Conservation (phyloP, 1,140 invertebrate species). For the Drosophila burlai region DNA sequence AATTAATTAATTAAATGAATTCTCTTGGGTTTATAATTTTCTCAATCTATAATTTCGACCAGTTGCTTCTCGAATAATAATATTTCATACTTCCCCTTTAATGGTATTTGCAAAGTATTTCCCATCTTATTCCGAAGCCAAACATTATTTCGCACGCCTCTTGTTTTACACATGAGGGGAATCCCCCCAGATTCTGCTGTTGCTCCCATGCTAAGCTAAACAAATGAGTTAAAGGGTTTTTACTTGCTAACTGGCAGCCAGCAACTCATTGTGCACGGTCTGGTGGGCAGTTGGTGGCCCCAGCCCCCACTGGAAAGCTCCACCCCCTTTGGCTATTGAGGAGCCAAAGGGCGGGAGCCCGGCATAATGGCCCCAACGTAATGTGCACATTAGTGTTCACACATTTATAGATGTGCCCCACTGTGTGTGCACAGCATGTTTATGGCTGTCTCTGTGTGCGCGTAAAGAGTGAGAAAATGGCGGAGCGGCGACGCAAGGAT, state of each 20-base stretch:
- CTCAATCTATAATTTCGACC: not conserved
- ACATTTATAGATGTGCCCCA: slow-evolving; percentile 77
- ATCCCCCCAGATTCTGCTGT: slow-evolving; percentile 7
- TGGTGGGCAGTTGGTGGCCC: slow-evolving; percentile 53
- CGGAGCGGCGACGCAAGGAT: slow-evolving; percentile 13
- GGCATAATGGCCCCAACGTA: slow-evolving; percentile 80
- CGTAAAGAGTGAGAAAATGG: slow-evolving; percentile 43
- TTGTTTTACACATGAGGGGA: slow-evolving; percentile 55
- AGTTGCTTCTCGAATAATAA: slow-evolving; percentile 4
- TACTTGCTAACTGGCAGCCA: slow-evolving; percentile 56
- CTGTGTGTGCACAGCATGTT: slow-evolving; percentile 62
- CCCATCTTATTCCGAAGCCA: slow-evolving; percentile 33
- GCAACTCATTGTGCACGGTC: slow-evolving; percentile 78
- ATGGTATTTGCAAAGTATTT: slow-evolving; percentile 3
- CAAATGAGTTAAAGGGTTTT: slow-evolving; percentile 82
- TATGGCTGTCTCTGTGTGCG: slow-evolving; percentile 71
- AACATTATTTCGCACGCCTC: slow-evolving; percentile 75
- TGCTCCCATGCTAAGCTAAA: slow-evolving; percentile 69
- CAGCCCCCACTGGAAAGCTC: not conserved
- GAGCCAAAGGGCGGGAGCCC: slow-evolving; percentile 28
- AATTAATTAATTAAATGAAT: not conserved
- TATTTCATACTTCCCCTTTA: not conserved
- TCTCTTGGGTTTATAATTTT: not conserved
- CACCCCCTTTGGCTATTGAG: slow-evolving; percentile 37
- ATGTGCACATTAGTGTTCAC: slow-evolving; percentile 83